Evolutionary conservation across 2,113 vertebrate species (phyloP), one percentile per base, ranked within the genome.

Genomic region (Nannobrachium achirus): DNA sequence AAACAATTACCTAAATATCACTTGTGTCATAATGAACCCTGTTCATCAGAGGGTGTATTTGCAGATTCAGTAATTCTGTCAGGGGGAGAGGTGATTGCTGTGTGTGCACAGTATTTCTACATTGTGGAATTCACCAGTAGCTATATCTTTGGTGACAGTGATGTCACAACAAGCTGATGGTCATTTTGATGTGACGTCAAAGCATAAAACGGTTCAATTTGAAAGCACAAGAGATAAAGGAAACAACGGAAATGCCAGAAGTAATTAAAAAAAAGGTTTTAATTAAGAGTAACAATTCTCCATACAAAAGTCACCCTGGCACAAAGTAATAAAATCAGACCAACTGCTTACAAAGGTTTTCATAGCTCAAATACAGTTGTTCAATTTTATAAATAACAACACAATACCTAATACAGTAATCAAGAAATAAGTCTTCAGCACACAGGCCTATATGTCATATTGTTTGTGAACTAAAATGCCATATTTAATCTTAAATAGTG

Each of bases 381-480:
- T 80, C 63, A 62, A 18, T 84, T 79, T 79, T 78, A 92, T 92
- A 92, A 93, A 92, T 92, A 90, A 91, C 82, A 90, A 81, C 66
- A 84, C 83, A 78, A 80, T 68, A 73, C 78, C 62, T 79, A 71
- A 70, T 89, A 88, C 81, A 86, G 76, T 70, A 88, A 85, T 81
- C 48, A 40, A 78, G 82, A 71, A 56, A 33, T 60, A 73, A 57
- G 56, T 42, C 20, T 57, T n/a, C 1, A 53, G 33, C 53, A 78
- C 75, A 78, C 59, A 59, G 63, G 76, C 63, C 50, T 50, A 79
- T 56, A 46, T 68, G 45, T 67, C 66, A 65, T 73, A 20, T 74
- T 33, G 25, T 33, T 33, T 33, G 25, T 33, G 25, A 76, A 62
- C 42, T 58, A 20, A 73, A 60, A 57, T 64, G 25, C 63, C 48